A percentile compares a stretch with the other conserved stretches of the same genome.
These are phyloP conservation scores for Coleophora deauratella DNA, from an alignment of 2,888 invertebrate genomes.

Conservation along the genomic window DNA sequence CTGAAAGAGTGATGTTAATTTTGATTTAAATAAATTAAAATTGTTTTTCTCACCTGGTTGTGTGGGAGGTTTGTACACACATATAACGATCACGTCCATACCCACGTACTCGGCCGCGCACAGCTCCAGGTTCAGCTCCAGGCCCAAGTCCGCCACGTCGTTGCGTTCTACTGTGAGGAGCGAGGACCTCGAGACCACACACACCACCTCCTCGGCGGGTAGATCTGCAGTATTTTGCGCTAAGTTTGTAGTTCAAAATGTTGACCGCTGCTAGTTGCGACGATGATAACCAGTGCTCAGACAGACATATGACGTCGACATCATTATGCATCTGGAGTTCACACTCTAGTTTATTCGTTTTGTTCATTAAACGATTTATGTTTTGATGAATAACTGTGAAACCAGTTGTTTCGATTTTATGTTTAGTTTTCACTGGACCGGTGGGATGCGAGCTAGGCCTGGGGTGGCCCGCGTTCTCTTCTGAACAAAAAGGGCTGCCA, in stretches of 20 bases:
- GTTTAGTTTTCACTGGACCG: neutral
- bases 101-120: neutral
- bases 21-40: neutral
- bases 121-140: neutral
- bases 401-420: neutral
- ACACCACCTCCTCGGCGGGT: slow-evolving; percentile 3
- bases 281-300: neutral
- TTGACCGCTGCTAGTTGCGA: neutral
- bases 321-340: neutral
- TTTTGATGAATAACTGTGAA: neutral
- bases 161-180: slow-evolving; percentile 1
- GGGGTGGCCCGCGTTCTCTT: neutral
- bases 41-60: neutral
- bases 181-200: slow-evolving; percentile 3
- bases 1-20: neutral
- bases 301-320: neutral
- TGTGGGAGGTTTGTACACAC: slow-evolving; percentile 1
- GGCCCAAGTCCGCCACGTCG: neutral
- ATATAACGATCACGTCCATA: slow-evolving; percentile 2
- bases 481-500: slow-evolving; percentile 1
- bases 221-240: slow-evolving; percentile 1
- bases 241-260: neutral
- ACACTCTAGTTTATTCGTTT: neutral
- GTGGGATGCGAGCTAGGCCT: neutral
- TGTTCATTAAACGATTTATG: neutral